Conservation (phyloP, 2,113 vertebrate species). For the Scomber japonicus region DNA sequence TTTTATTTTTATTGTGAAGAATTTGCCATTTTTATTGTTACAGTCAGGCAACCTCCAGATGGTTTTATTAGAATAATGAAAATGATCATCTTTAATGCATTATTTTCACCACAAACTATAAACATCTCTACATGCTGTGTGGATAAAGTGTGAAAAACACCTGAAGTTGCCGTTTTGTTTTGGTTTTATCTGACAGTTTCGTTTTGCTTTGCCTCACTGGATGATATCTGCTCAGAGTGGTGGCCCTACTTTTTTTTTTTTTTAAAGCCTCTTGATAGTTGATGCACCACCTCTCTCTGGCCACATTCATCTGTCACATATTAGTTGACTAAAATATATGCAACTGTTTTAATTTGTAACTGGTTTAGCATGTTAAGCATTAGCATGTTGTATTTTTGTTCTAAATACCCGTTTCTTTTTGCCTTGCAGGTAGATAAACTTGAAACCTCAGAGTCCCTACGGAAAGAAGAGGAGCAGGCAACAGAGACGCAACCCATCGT, state of each 20-base stretch:
- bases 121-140: background rate
- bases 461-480: constrained; percentile 99
- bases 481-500: constrained; percentile 99
- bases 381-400: background rate
- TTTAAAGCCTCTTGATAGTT: no score
- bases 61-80: background rate
- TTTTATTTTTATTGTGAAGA: background rate
- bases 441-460: constrained; percentile 96
- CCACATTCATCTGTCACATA: background rate
- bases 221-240: background rate
- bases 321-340: background rate
- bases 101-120: background rate
- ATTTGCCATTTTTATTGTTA: background rate
- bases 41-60: background rate
- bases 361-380: background rate
- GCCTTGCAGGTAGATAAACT: constrained; percentile 95
- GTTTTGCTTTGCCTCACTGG: background rate
- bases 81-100: background rate
- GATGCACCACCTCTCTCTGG: no score
- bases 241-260: no score
- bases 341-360: background rate
- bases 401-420: constrained; percentile 27
- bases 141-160: background rate
- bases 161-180: background rate
- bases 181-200: background rate